A percentile compares a stretch with the other conserved stretches of the same genome.
Conservation (phyloP, 2,797 vertebrate species). For the Rhinoraja longicauda region DNA sequence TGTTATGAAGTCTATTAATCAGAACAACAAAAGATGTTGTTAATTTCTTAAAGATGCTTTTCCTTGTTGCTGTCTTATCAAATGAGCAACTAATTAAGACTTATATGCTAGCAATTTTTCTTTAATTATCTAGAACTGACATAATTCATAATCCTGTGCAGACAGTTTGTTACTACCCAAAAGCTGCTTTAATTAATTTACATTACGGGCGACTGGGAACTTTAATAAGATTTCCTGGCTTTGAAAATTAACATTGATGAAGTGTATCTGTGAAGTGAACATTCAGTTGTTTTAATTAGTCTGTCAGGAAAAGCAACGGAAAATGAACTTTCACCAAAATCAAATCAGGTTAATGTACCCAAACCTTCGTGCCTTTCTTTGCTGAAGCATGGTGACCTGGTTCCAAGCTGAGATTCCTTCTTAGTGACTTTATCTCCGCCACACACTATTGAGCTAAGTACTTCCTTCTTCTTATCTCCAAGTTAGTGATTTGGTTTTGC, state of each 20-base stretch:
- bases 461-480: not conserved
- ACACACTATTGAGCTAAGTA: too few relatives aligned
- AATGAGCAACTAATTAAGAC: conserved; percentile 87
- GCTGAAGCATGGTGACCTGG: not conserved
- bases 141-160: conserved; percentile 65
- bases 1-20: conserved; percentile 66
- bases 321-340: conserved; percentile 9
- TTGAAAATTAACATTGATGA: conserved; percentile 49
- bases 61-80: conserved; percentile 68
- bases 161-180: conserved; percentile 48
- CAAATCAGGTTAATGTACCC: conserved; percentile 1
- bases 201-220: conserved; percentile 50
- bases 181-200: conserved; percentile 59
- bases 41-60: conserved; percentile 62
- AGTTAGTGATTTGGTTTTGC: not conserved
- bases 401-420: not conserved
- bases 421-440: not conserved
- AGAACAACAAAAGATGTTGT: conserved; percentile 62
- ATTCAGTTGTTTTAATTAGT: conserved; percentile 53
- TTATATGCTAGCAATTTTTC: conserved; percentile 72
- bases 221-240: conserved; percentile 52
- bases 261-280: conserved; percentile 49
- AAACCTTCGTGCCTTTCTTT: not conserved
- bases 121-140: conserved; percentile 72
- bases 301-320: not conserved